These are phyloP conservation scores for Podotricha telesiphe DNA, from an alignment of 2,888 invertebrate genomes.

Conservation along the genomic window DNA sequence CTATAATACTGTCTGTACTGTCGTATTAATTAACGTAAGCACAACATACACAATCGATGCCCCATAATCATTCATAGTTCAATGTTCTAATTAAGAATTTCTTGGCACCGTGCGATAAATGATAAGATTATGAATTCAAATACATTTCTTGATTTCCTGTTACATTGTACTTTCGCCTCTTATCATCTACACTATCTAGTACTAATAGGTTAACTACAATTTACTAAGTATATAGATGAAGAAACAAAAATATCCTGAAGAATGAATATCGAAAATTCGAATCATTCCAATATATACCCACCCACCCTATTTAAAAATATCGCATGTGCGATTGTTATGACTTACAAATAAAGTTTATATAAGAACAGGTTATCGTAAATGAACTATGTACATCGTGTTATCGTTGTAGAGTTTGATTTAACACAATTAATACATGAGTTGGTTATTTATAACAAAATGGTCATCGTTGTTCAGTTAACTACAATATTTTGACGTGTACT, in stretches of 20 bases:
- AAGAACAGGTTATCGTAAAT: conserved; percentile 1
- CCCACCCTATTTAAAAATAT: neutral
- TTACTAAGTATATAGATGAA: neutral
- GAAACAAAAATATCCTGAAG: neutral
- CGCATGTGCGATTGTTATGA: neutral
- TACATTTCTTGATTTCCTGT: conserved; percentile 25
- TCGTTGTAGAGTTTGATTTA: conserved; percentile 2
- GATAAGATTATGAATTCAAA: conserved; percentile 32
- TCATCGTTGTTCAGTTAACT: conserved; percentile 2
- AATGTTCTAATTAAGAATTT: conserved; percentile 27
- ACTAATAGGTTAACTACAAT: neutral
- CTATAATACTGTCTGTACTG: neutral
- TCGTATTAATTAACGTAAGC: neutral
- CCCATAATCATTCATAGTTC: conserved; percentile 17
- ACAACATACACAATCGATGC: neutral
- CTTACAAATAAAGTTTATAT: neutral
- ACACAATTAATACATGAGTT: conserved; percentile 6
- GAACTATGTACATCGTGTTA: neutral
- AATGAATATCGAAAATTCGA: neutral
- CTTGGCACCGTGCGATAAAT: conserved; percentile 22
- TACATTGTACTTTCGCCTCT: conserved; percentile 11
- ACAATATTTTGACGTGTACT: neutral
- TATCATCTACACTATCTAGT: conserved; percentile 2
- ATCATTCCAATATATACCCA: neutral
- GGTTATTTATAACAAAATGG: neutral